Conservation (phyloP, 1,140 invertebrate genomes). For the Cryptotermes secundus region DNA sequence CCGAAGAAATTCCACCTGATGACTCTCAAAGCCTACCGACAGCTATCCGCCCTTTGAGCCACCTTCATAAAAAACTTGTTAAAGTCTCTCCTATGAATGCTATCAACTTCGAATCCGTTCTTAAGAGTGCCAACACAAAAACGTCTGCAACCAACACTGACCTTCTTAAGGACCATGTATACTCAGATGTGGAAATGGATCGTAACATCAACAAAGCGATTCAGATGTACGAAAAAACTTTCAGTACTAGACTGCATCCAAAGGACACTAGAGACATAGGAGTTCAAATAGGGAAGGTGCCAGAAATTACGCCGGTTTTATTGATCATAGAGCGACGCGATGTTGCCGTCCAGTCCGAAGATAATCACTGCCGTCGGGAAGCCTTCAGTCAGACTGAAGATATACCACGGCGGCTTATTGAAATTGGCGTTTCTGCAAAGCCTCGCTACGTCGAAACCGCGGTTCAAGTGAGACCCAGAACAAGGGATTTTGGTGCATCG, state of each 20-base stretch:
- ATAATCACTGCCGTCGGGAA: background rate
- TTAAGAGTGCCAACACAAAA: background rate
- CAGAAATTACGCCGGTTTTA: background rate
- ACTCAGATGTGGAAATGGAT: background rate
- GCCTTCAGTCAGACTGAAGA: conserved; percentile 44
- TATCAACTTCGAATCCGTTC: background rate
- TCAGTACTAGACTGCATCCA: background rate
- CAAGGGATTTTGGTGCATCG: conserved; percentile 50
- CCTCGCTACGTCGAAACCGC: conserved; percentile 43
- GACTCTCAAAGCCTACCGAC: background rate
- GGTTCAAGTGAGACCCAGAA: conserved; percentile 47
- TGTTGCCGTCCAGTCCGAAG: conserved; percentile 12
- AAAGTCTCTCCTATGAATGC: background rate
- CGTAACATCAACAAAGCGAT: background rate
- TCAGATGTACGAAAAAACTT: background rate
- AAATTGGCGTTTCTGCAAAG: conserved; percentile 49
- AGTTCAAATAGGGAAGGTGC: background rate
- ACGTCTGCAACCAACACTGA: background rate
- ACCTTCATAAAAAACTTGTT: background rate
- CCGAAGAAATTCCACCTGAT: conserved; percentile 30
- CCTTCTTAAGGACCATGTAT: background rate
- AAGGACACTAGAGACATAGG: background rate
- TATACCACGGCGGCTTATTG: conserved; percentile 44
- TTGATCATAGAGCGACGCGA: conserved; percentile 14
- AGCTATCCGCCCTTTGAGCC: background rate